phyloP scores from a whole-genome alignment of 1,140 invertebrate species.

The Zaprionus davidi region DNA sequence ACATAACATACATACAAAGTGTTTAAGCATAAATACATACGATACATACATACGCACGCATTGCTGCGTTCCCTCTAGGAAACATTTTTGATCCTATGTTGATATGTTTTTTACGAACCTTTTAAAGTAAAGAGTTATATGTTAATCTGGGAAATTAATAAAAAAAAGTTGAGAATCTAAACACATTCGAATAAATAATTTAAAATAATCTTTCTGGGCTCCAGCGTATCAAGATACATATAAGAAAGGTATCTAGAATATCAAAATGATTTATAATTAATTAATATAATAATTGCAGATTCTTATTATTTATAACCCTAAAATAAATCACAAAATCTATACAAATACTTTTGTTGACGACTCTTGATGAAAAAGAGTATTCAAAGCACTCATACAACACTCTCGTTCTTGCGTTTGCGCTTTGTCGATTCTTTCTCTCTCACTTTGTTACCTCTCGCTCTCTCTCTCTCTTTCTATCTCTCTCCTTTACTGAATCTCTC shows the following conservation, averaged over 20 bases:
- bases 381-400: slow-evolving; percentile 5
- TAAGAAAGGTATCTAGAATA: background rate
- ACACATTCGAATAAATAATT: no score
- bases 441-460: background rate
- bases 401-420: slow-evolving; percentile 20
- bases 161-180: no score
- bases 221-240: background rate
- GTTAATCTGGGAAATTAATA: no score
- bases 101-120: background rate
- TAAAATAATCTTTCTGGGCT: background rate
- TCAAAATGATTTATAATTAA: background rate
- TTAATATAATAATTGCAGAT: background rate
- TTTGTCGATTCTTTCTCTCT: slow-evolving; percentile 10
- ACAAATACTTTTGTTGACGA: no score
- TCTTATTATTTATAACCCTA: background rate
- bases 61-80: background rate
- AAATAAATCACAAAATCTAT: background rate
- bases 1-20: slow-evolving; percentile 8
- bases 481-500: slow-evolving; percentile 10
- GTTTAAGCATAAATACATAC: background rate
- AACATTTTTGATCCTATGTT: background rate
- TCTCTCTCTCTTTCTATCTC: background rate
- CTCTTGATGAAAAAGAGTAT: slow-evolving; percentile 14
- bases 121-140: background rate
- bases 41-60: no score